A percentile compares a stretch with the other conserved stretches of the same genome.
These are phyloP conservation scores for Spea bombifrons DNA, from an alignment of 2,113 vertebrate species.

Conservation along the genomic window DNA sequence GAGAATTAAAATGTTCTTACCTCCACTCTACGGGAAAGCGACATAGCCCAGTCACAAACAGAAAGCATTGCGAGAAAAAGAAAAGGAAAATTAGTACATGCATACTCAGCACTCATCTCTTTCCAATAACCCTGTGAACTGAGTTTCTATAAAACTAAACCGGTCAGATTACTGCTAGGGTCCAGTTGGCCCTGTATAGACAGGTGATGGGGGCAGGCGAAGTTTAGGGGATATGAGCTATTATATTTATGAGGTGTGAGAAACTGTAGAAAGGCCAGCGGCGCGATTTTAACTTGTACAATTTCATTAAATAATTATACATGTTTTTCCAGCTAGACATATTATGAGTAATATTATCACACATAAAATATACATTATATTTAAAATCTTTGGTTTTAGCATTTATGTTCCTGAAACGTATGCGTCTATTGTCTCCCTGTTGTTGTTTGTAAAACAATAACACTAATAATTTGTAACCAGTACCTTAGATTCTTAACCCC, in stretches of 20 bases:
- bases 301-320: not conserved
- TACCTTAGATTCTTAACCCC: too few relatives aligned
- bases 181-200: not conserved
- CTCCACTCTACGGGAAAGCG: slow-evolving; percentile 74
- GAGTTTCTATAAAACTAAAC: too few relatives aligned
- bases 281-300: not conserved
- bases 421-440: too few relatives aligned
- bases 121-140: too few relatives aligned
- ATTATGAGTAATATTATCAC: too few relatives aligned
- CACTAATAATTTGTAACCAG: too few relatives aligned
- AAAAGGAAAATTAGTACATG: slow-evolving; percentile 58
- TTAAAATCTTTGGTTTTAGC: too few relatives aligned
- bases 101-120: slow-evolving; percentile 26
- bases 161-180: not conserved
- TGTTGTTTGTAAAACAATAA: too few relatives aligned
- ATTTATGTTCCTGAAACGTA: too few relatives aligned
- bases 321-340: not conserved
- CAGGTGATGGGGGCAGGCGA: slow-evolving; percentile 10
- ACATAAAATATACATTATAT: too few relatives aligned
- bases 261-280: not conserved
- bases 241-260: slow-evolving; percentile 19
- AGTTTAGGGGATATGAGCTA: not conserved
- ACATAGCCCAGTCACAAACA: slow-evolving; percentile 54
- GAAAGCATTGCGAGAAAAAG: slow-evolving; percentile 51
- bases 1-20: slow-evolving; percentile 62